Conservation (phyloP, 2,113 vertebrate genomes). For the Kryptolebias marmoratus region DNA sequence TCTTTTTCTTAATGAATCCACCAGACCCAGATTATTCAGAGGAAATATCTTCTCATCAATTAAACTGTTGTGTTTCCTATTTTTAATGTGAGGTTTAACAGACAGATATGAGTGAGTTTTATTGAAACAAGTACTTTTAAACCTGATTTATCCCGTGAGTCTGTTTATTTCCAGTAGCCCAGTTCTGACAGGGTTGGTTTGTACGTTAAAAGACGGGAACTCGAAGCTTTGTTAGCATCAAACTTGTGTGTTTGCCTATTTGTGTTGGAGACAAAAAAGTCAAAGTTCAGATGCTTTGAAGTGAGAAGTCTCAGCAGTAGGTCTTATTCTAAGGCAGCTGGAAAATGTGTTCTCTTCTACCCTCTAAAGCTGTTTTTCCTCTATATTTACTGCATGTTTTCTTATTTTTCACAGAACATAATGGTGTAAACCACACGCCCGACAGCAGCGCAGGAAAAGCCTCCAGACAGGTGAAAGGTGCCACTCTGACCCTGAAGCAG, state of each 20-base stretch:
- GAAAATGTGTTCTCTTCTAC: background rate
- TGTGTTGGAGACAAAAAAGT: no score
- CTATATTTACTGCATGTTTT: background rate
- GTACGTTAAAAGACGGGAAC: no score
- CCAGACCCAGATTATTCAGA: conserved; percentile 11
- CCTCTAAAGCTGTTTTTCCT: background rate
- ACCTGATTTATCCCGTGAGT: no score
- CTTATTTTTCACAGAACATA: conserved; percentile 42
- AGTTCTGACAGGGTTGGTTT: no score
- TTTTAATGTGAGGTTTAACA: conserved; percentile 4
- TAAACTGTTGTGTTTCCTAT: background rate
- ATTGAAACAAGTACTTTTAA: no score
- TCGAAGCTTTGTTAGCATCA: no score
- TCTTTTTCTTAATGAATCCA: background rate
- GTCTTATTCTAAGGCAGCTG: background rate
- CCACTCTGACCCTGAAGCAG: conserved; percentile 84
- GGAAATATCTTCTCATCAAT: background rate
- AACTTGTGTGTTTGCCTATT: no score
- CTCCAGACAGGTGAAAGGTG: conserved; percentile 84
- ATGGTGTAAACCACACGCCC: conserved; percentile 52
- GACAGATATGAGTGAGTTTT: no score
- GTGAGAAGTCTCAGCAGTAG: no score
- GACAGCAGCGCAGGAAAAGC: conserved; percentile 74
- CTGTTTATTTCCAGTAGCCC: no score
- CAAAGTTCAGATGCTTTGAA: no score